Conservation (phyloP, 2,797 vertebrate species). For the Brotula barbata region DNA sequence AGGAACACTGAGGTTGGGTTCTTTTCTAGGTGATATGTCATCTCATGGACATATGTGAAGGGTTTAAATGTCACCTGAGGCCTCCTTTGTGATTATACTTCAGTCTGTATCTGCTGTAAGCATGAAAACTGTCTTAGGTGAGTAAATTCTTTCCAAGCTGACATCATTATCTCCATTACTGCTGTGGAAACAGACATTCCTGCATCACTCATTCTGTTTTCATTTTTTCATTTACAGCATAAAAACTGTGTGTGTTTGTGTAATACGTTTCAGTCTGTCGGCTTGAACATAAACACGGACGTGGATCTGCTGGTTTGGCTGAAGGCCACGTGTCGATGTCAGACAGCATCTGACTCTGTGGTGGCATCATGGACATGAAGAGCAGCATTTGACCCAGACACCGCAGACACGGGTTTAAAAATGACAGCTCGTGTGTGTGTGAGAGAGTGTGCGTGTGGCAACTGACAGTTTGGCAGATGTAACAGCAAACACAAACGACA, state of each 20-base stretch:
- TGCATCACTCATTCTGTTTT: slow-evolving; percentile 11
- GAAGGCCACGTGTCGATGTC: slow-evolving; percentile 44
- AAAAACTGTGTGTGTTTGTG: slow-evolving; percentile 1
- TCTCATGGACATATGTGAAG: too few relatives aligned
- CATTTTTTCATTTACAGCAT: slow-evolving; percentile 19
- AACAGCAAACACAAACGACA: slow-evolving; percentile 35
- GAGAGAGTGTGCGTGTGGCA: slow-evolving; percentile 31
- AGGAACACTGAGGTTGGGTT: too few relatives aligned
- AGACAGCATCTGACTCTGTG: slow-evolving; percentile 32
- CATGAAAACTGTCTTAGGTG: slow-evolving; percentile 50
- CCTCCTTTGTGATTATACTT: slow-evolving; percentile 12
- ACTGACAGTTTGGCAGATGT: slow-evolving; percentile 39
- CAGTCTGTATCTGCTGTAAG: slow-evolving; percentile 9
- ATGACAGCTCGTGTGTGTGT: neutral
- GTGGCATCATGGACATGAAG: slow-evolving; percentile 36
- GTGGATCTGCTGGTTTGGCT: slow-evolving; percentile 16
- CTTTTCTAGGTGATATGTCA: too few relatives aligned
- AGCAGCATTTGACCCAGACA: slow-evolving; percentile 54
- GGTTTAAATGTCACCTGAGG: neutral
- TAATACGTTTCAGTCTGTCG: neutral
- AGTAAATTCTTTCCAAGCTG: slow-evolving; percentile 51
- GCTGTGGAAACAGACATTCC: slow-evolving; percentile 42
- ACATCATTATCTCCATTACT: slow-evolving; percentile 43
- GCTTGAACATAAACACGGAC: slow-evolving; percentile 14
- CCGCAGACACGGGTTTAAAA: slow-evolving; percentile 1